Base-by-base conservation (phyloP, 2,888 invertebrate species). In the Mythimna ferrago region DNA sequence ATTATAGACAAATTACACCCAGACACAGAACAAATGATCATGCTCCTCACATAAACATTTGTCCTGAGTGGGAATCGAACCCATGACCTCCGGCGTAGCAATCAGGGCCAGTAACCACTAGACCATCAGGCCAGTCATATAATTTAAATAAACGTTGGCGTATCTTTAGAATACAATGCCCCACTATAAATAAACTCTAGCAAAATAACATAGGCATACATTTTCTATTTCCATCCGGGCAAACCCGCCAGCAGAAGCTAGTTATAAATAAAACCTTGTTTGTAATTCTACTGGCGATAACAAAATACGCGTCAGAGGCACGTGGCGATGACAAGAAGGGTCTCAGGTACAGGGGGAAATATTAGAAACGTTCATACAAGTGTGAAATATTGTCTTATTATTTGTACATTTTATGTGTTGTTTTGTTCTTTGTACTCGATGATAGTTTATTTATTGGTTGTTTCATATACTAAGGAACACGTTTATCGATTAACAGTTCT, bases 241-340 rank as follows among this genome's bases (percentile, higher is more conserved):
- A 10, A 54, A 21, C 6, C 16, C 32, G 1, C 11, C 2, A 7
- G 3, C 2, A 57, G 1, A 26, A 26, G 5, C 26, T 26, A 57
- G 56, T 16, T 26, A 26, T 63, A 75, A 68, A 85, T 58, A 73
- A 57, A 74, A 58, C 60, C 41, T 62, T 63, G 56, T 63, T 73
- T 63, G 32, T 81, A 76, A 78, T 78, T 71, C 60, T 21, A 68
- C 41, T 41, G 54, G 53, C 67, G 67, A 78, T 80, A 73, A 79
- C 79, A 84, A 75, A 73, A 78, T 73, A 70, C 62, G 35, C 65
- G 84, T 79, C 66, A 71, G 57, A 5, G n/a, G 76, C 73, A 72
- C 73, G 72, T 86, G 82, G 66, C 65, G 64, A 19, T 66, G 77
- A 78, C 73, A 76, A 68, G 71, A 66, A 56, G 64, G 63, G 53